Evolutionary conservation across 2,888 invertebrate genomes (phyloP), one percentile per base, ranked within the genome.

Genomic region (Sinodicranocentrus sp.): DNA sequence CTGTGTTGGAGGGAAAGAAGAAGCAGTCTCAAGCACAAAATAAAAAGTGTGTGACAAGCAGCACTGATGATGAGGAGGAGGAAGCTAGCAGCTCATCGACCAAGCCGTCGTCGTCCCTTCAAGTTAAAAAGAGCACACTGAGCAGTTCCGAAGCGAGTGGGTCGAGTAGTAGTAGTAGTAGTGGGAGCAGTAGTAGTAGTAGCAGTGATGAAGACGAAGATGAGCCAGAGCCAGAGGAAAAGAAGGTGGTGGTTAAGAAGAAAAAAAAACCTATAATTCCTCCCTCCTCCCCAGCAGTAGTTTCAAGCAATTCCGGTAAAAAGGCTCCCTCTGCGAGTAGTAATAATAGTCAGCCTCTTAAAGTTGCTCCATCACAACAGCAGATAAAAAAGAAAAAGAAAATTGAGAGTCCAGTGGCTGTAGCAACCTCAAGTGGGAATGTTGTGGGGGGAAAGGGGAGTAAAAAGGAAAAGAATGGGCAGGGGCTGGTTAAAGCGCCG

Each of bases 61-160:
- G 83, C 59, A 83, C 83, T 71, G 83, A 83, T 68, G 82, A 82
- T 0, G 76, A 82, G 28, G 77, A 82, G 28, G 77, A 82, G 57
- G 70, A 83, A 39, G 77, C 83, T 15, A 75, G 44, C 54, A 82
- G 82, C 59, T 75, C 82, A 28, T 75, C 82, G n/a, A 15, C 65
- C n/a, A n/a, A n/a, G n/a, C 68, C 2, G 33, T 52, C 54, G 19
- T n/a, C n/a, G n/a, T n/a, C n/a, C n/a, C n/a, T n/a, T n/a, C n/a
- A n/a, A n/a, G 61, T 72, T 13, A 77, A 77, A 54, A 83, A 76
- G 28, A 77, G 71, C 19, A 76, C 76, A 0, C 52, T 83, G 19
- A 83, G 77, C 44, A 83, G 83, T 59, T 83, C 83, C 2, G 83
- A 83, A 52, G 83, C 65, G 0, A 77, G 65, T 72, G 83, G 68